Percentiles rank a stretch among this genome's conserved stretches.
Conservation (phyloP, 2,888 invertebrate genomes). For the Azorinus chamasolen region DNA sequence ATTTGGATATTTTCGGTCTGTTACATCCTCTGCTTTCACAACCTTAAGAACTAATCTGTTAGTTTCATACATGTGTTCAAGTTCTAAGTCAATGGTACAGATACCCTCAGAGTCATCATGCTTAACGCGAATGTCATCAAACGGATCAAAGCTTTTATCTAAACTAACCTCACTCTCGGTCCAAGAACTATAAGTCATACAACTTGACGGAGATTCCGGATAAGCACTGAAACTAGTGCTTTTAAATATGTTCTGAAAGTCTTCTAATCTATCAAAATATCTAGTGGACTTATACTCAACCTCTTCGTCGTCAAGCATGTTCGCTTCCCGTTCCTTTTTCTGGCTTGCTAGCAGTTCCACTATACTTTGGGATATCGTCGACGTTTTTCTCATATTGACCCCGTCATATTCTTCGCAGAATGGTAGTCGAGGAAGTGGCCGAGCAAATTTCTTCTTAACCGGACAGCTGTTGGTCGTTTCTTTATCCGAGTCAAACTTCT, state of each 20-base stretch:
- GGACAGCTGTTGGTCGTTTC: no score
- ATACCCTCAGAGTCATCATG: not conserved
- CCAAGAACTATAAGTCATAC: no score
- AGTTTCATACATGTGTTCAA: not conserved
- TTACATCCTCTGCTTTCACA: slow-evolving; percentile 6
- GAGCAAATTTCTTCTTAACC: no score
- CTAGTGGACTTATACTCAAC: no score
- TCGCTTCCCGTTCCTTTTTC: not conserved
- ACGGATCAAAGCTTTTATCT: no score
- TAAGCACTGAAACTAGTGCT: no score
- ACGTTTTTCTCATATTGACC: slow-evolving; percentile 15
- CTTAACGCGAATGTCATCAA: not conserved
- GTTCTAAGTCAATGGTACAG: slow-evolving; percentile 4
- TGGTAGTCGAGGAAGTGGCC: slow-evolving; percentile 1
- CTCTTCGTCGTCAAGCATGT: no score
- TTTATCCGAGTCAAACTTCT: no score
- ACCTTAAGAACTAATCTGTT: not conserved
- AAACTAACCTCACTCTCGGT: no score
- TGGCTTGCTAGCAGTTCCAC: not conserved
- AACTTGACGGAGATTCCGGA: no score
- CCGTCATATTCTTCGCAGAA: slow-evolving; percentile 39
- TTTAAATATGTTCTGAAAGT: no score
- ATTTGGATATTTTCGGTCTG: slow-evolving; percentile 3
- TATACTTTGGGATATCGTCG: slow-evolving; percentile 32
- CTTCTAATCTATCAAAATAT: no score